phyloP scores from a whole-genome alignment of 2,888 invertebrate genomes.

The Meta bourneti region DNA sequence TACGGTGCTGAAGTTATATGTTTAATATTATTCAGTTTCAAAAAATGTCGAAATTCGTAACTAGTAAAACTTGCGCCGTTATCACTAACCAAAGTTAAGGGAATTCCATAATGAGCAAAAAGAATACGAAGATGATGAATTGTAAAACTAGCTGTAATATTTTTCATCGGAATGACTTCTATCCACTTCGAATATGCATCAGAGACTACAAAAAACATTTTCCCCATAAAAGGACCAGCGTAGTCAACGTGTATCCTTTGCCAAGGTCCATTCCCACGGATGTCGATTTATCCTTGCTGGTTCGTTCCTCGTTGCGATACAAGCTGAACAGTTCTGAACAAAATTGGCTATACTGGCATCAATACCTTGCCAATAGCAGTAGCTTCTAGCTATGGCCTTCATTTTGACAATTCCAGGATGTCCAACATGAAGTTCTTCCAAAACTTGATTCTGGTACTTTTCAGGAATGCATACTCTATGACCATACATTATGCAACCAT shows the following conservation, averaged over 20 bases:
- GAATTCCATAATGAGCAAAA: constrained; percentile 61
- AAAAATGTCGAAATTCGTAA: constrained; percentile 47
- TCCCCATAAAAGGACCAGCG: constrained; percentile 59
- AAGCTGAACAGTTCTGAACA: constrained; percentile 60
- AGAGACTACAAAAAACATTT: constrained; percentile 60
- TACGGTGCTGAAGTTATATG: constrained; percentile 55
- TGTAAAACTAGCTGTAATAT: constrained; percentile 47
- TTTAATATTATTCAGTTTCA: constrained; percentile 76
- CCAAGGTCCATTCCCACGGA: constrained; percentile 49
- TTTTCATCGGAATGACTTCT: constrained; percentile 55
- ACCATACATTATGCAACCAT: constrained; percentile 63
- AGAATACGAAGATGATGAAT: constrained; percentile 46
- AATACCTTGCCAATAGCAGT: constrained; percentile 63
- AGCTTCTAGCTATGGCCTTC: constrained; percentile 59
- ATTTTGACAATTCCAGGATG: constrained; percentile 58
- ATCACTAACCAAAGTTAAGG: constrained; percentile 58
- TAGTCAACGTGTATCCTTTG: constrained; percentile 63
- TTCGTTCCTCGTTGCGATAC: constrained; percentile 52
- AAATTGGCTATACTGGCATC: constrained; percentile 53
- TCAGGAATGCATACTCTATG: constrained; percentile 63
- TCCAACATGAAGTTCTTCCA: no score
- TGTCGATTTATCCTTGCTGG: constrained; percentile 52
- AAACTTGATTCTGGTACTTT: no score
- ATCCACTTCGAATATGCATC: constrained; percentile 66
- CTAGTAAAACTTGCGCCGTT: constrained; percentile 63